Evolutionary conservation across 2,113 vertebrate species (phyloP).

Genomic region (Chrysemys picta): DNA sequence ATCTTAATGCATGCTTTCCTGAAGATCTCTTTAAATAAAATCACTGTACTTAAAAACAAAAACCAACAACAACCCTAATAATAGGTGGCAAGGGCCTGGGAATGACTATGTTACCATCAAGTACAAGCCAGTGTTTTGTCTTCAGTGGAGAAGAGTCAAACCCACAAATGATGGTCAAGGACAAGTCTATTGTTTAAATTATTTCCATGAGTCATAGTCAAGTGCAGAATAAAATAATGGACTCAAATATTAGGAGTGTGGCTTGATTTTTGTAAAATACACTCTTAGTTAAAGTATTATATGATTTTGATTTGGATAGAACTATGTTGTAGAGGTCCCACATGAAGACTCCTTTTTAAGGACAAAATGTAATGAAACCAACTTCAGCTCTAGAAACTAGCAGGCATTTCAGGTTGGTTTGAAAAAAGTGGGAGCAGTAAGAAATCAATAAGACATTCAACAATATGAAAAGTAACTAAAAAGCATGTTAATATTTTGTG

Average conservation of each 20-base stretch:
- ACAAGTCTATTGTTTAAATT: background rate
- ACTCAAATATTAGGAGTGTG: background rate
- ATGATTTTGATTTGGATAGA: background rate
- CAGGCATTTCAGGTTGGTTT: background rate
- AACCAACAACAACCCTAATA: background rate
- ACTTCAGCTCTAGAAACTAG: background rate
- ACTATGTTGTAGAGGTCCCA: background rate
- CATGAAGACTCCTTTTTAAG: background rate
- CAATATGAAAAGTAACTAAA: background rate
- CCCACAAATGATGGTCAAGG: background rate
- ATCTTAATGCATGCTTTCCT: background rate
- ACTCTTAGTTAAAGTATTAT: background rate
- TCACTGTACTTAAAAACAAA: background rate
- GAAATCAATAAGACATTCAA: conserved; percentile 17
- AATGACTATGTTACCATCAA: background rate
- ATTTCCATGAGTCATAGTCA: background rate
- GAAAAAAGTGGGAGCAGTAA: background rate
- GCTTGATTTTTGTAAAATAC: conserved; percentile 3
- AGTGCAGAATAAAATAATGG: background rate
- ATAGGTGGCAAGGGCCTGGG: background rate
- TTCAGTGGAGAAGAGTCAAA: conserved; percentile 11
- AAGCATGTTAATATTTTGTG: background rate
- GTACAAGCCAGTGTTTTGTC: background rate
- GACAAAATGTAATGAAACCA: background rate
- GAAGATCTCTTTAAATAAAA: background rate